phyloP scores from a whole-genome alignment of 1,140 invertebrate species.

The Ditylenchus dipsaci region DNA sequence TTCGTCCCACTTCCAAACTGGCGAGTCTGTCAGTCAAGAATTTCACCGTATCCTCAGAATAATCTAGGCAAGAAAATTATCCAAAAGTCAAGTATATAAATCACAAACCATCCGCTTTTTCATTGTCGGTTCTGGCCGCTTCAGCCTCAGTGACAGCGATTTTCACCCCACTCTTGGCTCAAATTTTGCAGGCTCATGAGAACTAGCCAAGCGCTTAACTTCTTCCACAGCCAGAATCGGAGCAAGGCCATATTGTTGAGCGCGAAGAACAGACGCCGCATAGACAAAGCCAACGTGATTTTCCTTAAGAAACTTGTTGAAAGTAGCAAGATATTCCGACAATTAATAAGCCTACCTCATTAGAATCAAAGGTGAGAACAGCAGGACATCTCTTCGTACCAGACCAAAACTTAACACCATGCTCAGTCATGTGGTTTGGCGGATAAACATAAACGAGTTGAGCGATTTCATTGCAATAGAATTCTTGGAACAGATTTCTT shows the following conservation, averaged over 20 bases:
- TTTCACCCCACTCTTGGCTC: conserved; percentile 82
- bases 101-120: background rate
- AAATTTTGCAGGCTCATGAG: conserved; percentile 74
- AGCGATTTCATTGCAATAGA: conserved; percentile 88
- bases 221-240: conserved; percentile 68
- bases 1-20: conserved; percentile 63
- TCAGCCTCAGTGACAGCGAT: conserved; percentile 95
- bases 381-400: conserved; percentile 93
- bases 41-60: conserved; percentile 71
- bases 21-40: conserved; percentile 61
- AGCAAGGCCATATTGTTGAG: conserved; percentile 80
- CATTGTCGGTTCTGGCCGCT: conserved; percentile 58
- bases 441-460: conserved; percentile 96
- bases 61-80: conserved; percentile 28
- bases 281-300: conserved; percentile 83
- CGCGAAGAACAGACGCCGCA: conserved; percentile 84
- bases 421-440: conserved; percentile 68
- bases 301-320: conserved; percentile 17
- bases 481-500: conserved; percentile 80
- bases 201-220: conserved; percentile 67
- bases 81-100: background rate
- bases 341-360: conserved; percentile 47
- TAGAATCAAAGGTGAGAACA: conserved; percentile 63
- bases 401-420: conserved; percentile 93
- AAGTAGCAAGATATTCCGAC: too few relatives aligned